phyloP scores from a whole-genome alignment of 1,140 invertebrate genomes.

The Tetragonula clypearis region DNA sequence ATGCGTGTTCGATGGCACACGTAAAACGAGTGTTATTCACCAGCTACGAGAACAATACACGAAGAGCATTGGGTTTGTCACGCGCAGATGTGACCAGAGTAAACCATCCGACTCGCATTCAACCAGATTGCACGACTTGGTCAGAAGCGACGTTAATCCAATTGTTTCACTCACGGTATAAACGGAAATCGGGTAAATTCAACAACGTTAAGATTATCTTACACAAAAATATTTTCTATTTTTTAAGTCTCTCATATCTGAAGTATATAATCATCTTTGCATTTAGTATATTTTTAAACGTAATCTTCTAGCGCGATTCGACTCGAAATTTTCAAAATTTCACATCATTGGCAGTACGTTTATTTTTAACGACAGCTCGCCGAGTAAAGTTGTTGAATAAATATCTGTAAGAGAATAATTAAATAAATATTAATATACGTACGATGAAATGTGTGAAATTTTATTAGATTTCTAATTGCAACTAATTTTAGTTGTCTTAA shows the following conservation, averaged over 20 bases:
- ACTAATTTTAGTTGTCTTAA: too few species aligned
- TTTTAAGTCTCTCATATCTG: background rate
- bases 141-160: constrained; percentile 7
- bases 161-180: background rate
- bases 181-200: background rate
- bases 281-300: background rate
- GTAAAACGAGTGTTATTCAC: constrained; percentile 7
- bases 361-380: background rate
- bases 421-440: too few species aligned
- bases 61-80: constrained; percentile 11
- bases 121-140: constrained; percentile 9
- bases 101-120: constrained; percentile 2
- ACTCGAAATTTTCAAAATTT: too few species aligned
- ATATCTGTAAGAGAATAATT: background rate
- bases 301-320: too few species aligned
- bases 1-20: background rate
- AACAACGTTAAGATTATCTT: background rate
- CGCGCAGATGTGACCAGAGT: constrained; percentile 8
- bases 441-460: too few species aligned
- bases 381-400: background rate
- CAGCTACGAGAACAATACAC: background rate
- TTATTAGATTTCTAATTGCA: too few species aligned
- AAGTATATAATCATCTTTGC: too few species aligned
- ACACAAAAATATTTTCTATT: background rate
- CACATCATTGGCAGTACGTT: background rate